Evolutionary conservation across 1,140 invertebrate species (phyloP).

Genomic region (Psilanteris sp.): DNA sequence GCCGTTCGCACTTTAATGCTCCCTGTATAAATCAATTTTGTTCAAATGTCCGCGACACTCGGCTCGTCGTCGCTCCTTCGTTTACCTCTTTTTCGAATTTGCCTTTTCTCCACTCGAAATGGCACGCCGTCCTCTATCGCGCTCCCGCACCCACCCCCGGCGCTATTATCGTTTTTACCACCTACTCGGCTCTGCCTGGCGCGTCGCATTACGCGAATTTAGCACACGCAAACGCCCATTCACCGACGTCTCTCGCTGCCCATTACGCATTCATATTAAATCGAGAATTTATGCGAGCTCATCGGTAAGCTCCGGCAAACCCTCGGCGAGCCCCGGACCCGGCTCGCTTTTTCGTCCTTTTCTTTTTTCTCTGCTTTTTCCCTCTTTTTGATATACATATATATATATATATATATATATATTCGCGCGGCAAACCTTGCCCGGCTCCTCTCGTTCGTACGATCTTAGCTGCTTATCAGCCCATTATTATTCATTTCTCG

Average conservation of each 20-base stretch:
- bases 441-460: constrained; percentile 3
- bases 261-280: constrained; percentile 63
- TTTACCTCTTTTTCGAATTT: constrained; percentile 31
- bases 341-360: constrained; percentile 17
- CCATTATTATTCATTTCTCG: no score
- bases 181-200: constrained; percentile 3
- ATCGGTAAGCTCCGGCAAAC: constrained; percentile 38
- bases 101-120: constrained; percentile 16
- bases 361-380: no score
- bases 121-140: constrained; percentile 15
- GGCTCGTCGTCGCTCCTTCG: constrained; percentile 29
- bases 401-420: no score
- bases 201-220: constrained; percentile 25
- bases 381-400: no score
- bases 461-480: constrained; percentile 27
- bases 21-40: constrained; percentile 65
- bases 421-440: no score
- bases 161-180: constrained; percentile 50
- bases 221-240: constrained; percentile 19
- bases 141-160: background rate
- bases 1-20: constrained; percentile 65
- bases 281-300: constrained; percentile 59
- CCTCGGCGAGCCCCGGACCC: background rate
- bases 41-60: no score
- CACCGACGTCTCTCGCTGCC: constrained; percentile 25